Evolutionary conservation across 64 coral and sea anemone genomes (phyloP).

Genomic region (Platygyra sinensis): DNA sequence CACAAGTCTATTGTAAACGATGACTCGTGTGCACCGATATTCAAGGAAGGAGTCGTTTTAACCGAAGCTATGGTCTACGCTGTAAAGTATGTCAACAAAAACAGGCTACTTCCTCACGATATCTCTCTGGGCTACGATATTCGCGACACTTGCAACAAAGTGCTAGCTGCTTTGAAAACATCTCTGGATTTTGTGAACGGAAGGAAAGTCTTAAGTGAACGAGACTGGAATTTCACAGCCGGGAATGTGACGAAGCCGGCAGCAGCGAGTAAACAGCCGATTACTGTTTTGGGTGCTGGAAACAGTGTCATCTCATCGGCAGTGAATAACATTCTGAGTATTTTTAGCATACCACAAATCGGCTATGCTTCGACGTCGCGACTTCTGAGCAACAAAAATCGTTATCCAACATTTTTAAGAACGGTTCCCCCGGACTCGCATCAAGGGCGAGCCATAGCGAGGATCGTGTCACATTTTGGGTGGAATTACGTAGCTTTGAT

Average conservation of each 20-base stretch:
- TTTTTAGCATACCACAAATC: slow-evolving; percentile 65
- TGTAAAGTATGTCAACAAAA: slow-evolving; percentile 40
- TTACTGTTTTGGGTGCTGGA: slow-evolving; percentile 73
- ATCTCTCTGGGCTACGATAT: slow-evolving; percentile 68
- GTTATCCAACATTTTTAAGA: slow-evolving; percentile 63
- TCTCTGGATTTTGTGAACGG: slow-evolving; percentile 53
- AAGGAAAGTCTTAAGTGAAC: not conserved
- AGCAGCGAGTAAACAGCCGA: not conserved
- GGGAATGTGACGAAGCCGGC: no score
- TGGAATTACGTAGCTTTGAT: slow-evolving; percentile 68
- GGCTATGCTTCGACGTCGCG: slow-evolving; percentile 80
- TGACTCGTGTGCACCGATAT: slow-evolving; percentile 16
- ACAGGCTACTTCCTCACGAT: slow-evolving; percentile 39
- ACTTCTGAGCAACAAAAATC: slow-evolving; percentile 64
- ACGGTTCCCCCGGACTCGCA: slow-evolving; percentile 63
- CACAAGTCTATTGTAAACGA: not conserved
- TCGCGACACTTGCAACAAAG: slow-evolving; percentile 57
- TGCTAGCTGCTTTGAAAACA: slow-evolving; percentile 19
- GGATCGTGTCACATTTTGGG: slow-evolving; percentile 35
- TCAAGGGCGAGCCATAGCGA: slow-evolving; percentile 52
- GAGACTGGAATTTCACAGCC: not conserved
- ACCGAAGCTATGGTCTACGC: slow-evolving; percentile 65
- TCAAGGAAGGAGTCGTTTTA: slow-evolving; percentile 57
- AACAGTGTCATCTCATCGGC: slow-evolving; percentile 59
- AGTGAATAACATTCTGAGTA: slow-evolving; percentile 64